Evolutionary conservation across 2,888 invertebrate species (phyloP), one percentile per base, ranked within the genome.

Genomic region (Bhutanitis thaidina): DNA sequence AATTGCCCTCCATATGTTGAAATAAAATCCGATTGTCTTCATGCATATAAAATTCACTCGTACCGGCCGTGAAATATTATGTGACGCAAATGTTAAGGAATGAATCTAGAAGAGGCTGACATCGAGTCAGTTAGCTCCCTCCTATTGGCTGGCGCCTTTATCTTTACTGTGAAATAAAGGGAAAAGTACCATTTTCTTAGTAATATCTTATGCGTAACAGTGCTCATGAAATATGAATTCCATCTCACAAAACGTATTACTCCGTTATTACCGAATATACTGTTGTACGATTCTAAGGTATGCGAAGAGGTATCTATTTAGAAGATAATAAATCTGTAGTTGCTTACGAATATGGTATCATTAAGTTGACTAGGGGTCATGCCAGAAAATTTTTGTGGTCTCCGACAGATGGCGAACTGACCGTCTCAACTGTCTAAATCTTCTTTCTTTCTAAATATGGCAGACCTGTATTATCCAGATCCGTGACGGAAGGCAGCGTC

Each of bases 181-280:
- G 66, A 77, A 77, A 80, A 80, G 77, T 71, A 74, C 75, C 77
- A 75, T 71, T 77, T 75, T 74, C 69, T 60, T 64, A 69, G 80
- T 76, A 78, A 86, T 86, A 86, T 82, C 71, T 77, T 80, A 79
- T 80, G 77, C 74, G 77, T 79, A 79, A 73, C 80, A 80, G 79
- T 83, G 80, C 80, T 82, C 82, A 83, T 86, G 84, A 88, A 86
- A 87, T 86, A 88, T 87, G 85, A 84, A 87, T 84, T 83, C 81
- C 79, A 81, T 86, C 77, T 85, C 73, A 69, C 76, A 78, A 83
- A 82, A 83, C 83, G 81, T 86, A 82, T 84, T 87, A 86, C 84
- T 85, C 76, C 77, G 81, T 84, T 87, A 85, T 85, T 84, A 77
- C 82, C 74, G 67, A 78, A 80, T 79, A 80, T 80, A 84, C 83